Percentiles rank a stretch among this genome's conserved stretches.
These are phyloP conservation scores for Orgyia antiqua DNA, from an alignment of 2,888 invertebrate species.

Conservation along the genomic window DNA sequence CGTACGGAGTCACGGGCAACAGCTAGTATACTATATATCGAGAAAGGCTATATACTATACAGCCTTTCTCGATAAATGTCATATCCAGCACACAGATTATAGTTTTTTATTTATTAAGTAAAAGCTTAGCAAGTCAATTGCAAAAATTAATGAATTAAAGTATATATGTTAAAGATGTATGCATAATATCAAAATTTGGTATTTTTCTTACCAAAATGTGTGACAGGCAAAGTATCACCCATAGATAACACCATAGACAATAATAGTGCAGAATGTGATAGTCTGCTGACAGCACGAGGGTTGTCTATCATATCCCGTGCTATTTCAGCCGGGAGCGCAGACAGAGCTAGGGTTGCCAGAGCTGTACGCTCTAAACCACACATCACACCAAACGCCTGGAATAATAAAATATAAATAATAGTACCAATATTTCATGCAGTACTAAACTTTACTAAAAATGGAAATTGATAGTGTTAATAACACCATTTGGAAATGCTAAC, in stretches of 20 bases:
- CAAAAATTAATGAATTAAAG: no score
- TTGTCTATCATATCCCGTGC: constrained; percentile 91
- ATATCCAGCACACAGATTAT: no score
- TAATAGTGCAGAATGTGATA: constrained; percentile 89
- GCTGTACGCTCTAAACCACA: constrained; percentile 90
- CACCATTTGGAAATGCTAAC: no score
- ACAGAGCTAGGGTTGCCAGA: constrained; percentile 89
- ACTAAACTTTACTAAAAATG: background rate
- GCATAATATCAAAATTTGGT: no score
- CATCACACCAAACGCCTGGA: constrained; percentile 90
- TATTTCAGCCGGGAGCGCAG: constrained; percentile 93
- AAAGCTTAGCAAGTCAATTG: no score
- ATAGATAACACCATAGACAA: constrained; percentile 93
- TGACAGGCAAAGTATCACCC: constrained; percentile 92
- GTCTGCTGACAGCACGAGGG: constrained; percentile 85
- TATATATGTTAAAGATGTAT: no score
- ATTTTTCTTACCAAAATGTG: constrained; percentile 85
- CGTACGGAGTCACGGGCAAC: no score
- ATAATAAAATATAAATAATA: background rate
- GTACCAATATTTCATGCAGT: no score
- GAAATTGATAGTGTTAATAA: background rate
- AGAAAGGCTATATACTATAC: no score
- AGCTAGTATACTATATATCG: no score
- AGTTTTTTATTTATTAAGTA: no score
- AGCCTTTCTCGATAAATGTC: no score